Evolutionary conservation across 2,888 invertebrate species (phyloP), one percentile per base, ranked within the genome.

Genomic region (Agonopterix arenella): DNA sequence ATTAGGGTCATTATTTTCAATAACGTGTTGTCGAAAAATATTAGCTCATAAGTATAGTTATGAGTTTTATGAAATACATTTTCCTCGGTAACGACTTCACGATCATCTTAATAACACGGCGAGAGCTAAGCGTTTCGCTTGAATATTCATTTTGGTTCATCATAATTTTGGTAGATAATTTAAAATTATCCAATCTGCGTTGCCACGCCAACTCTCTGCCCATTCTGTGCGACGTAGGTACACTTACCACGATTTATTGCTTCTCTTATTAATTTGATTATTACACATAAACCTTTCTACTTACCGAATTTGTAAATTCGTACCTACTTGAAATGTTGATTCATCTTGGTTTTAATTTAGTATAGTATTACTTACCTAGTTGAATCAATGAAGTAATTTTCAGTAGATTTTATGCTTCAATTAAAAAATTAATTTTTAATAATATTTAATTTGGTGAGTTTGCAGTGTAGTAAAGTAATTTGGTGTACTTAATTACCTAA

Each of bases 61-160:
- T 84, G 78, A 84, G 64, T 80, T 82, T 85, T 84, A 86, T 86
- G 76, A 86, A 89, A 89, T 84, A 88, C 80, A 86, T 86, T 88
- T 84, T 84, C 68, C 76, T 72, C 62, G 59, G 76, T 86, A 88
- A 89, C 88, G 81, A 84, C 80, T 78, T 80, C 83, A 81, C 86
- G 85, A 86, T 79, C 84, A 71, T 77, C 80, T 84, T 88, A 88
- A 88, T 88, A 86, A 83, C 80, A 84, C 73, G 76, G 67, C 70
- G 66, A 64, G 70, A 64, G 77, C 71, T 84, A 85, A 88, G 77
- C 78, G 83, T 80, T 84, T 85, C 80, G 74, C 76, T 79, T 88
- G 85, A 86, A 86, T 88, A 88, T 89, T 86, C 84, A 88, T 89
- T 84, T 83, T 66, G 68, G 76, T 73, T 83, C 79, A 81, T 84